These are phyloP conservation scores for Sinohyriopsis cumingii DNA, from an alignment of 2,888 invertebrate species.

Conservation along the genomic window DNA sequence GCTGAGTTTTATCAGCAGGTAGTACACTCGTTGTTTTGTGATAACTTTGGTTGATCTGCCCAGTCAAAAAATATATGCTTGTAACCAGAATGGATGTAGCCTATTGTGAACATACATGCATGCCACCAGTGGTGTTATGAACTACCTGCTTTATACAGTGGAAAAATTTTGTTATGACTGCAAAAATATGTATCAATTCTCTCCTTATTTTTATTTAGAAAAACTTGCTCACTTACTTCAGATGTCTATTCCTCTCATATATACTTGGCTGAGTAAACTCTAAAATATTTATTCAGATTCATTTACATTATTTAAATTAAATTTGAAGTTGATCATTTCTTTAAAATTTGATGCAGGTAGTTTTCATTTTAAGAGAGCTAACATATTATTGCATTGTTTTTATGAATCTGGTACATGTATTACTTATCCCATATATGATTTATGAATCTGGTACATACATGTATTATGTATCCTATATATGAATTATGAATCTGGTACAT, in stretches of 20 bases:
- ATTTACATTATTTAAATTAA: too few relatives aligned
- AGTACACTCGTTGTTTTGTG: conserved; percentile 43
- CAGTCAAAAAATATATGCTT: too few relatives aligned
- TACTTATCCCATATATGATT: neutral
- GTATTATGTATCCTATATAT: neutral
- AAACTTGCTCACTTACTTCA: too few relatives aligned
- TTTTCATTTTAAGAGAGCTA: neutral
- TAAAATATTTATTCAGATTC: too few relatives aligned
- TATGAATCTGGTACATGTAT: neutral
- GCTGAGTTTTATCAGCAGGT: conserved; percentile 71
- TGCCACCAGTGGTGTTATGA: too few relatives aligned
- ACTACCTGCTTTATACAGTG: too few relatives aligned
- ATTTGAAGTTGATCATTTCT: neutral
- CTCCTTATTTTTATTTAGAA: too few relatives aligned
- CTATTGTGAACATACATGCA: too few relatives aligned
- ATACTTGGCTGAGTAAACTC: too few relatives aligned
- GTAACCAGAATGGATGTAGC: too few relatives aligned
- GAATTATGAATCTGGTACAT: neutral
- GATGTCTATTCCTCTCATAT: too few relatives aligned
- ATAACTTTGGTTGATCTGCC: neutral
- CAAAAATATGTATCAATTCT: neutral
- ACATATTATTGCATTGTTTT: neutral
- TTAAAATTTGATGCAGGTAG: neutral
- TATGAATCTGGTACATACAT: too few relatives aligned
- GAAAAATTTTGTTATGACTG: conserved; percentile 7